A percentile compares a stretch with the other conserved stretches of the same genome.
These are phyloP conservation scores for Bostrychus sinensis DNA, from an alignment of 2,113 vertebrate species.

Conservation along the genomic window DNA sequence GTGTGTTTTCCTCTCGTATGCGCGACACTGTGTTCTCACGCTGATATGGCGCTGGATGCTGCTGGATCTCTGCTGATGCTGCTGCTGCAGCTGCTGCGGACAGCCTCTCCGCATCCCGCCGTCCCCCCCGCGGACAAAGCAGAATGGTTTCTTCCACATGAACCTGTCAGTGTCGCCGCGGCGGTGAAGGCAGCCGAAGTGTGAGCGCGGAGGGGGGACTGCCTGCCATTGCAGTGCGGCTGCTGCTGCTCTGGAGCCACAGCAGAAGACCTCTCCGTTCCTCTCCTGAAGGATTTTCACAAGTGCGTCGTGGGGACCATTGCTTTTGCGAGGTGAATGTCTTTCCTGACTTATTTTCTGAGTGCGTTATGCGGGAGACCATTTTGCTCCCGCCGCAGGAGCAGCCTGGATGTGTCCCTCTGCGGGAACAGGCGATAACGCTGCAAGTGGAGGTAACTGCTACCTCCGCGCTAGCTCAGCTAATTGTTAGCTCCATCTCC, in stretches of 20 bases:
- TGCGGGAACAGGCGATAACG: constrained; percentile 63
- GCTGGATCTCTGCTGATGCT: constrained; percentile 33
- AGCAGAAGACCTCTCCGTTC: constrained; percentile 48
- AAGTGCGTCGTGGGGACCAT: constrained; percentile 53
- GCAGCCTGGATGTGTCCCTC: constrained; percentile 48
- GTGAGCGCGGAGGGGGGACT: constrained; percentile 65
- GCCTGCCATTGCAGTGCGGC: constrained; percentile 80
- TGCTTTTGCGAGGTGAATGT: constrained; percentile 70
- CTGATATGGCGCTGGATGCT: constrained; percentile 59
- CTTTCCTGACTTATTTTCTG: constrained; percentile 39
- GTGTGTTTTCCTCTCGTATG: constrained; percentile 13
- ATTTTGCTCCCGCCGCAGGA: constrained; percentile 35
- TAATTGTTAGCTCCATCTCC: constrained; percentile 48
- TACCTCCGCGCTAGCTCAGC: constrained; percentile 54
- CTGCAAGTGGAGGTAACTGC: constrained; percentile 63
- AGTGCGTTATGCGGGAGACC: constrained; percentile 17
- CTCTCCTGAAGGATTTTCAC: constrained; percentile 43
- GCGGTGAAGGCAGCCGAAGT: constrained; percentile 70
- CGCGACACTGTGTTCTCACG: constrained; percentile 21
- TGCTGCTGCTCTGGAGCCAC: constrained; percentile 72
- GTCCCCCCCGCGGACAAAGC: constrained; percentile 59
- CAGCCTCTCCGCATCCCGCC: constrained; percentile 51
- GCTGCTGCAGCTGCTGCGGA: constrained; percentile 48
- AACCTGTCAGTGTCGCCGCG: constrained; percentile 79
- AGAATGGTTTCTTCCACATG: constrained; percentile 81